Percentiles rank a stretch among this genome's conserved stretches.
Evolutionary conservation across 2,888 invertebrate genomes (phyloP).

Genomic region (Saturnia japonica): DNA sequence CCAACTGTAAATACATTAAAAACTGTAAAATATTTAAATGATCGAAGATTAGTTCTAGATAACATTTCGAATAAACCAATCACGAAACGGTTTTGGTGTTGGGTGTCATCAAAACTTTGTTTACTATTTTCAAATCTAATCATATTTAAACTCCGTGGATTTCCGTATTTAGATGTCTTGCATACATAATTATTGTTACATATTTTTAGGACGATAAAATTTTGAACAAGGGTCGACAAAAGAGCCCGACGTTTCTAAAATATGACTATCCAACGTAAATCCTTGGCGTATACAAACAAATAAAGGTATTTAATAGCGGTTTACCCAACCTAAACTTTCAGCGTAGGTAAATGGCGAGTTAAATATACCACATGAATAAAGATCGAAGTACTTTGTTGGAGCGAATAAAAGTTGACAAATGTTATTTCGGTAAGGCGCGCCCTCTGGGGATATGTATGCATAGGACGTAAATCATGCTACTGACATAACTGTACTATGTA

Average conservation of each 20-base stretch:
- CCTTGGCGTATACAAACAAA: constrained; percentile 3
- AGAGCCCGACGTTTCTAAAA: background rate
- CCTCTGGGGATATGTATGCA: background rate
- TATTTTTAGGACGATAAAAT: background rate
- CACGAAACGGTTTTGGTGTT: no score
- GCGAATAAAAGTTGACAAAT: constrained; percentile 44
- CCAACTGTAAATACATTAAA: no score
- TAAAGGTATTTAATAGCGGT: constrained; percentile 1
- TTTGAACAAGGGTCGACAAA: background rate
- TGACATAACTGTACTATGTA: background rate
- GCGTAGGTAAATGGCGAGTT: constrained; percentile 10
- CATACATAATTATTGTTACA: background rate
- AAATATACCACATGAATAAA: constrained; percentile 5
- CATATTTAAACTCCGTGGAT: background rate
- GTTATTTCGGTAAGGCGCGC: constrained; percentile 26
- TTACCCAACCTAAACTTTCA: background rate
- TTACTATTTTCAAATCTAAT: background rate
- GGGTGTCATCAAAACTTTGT: background rate
- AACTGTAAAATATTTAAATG: no score
- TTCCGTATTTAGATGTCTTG: background rate
- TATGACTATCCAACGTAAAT: background rate
- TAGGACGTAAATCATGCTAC: constrained; percentile 15
- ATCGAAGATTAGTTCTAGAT: no score
- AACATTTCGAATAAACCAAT: no score
- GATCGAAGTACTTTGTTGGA: constrained; percentile 18